phyloP scores from a whole-genome alignment of 1,140 invertebrate genomes.

The Elysia chlorotica region DNA sequence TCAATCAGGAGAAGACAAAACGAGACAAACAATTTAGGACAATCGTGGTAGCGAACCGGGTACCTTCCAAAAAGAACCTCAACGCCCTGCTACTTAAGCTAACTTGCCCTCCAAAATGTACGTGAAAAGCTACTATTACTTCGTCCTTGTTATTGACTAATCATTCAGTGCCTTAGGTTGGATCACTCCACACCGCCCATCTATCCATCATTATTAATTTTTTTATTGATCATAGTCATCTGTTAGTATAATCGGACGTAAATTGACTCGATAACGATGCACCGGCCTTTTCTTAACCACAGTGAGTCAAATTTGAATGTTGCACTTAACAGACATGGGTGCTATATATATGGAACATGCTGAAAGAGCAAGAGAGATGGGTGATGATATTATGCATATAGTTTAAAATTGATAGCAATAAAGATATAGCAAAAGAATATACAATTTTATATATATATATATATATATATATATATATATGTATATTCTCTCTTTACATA shows the following conservation, averaged over 20 bases:
- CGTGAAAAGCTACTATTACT: too few relatives aligned
- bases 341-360: not conserved
- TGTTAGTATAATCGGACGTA: too few relatives aligned
- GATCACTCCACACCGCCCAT: too few relatives aligned
- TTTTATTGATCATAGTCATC: too few relatives aligned
- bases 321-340: not conserved
- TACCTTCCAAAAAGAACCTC: not conserved
- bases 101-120: too few relatives aligned
- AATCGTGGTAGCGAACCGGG: not conserved
- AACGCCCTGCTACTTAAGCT: not conserved
- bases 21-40: not conserved
- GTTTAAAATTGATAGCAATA: too few relatives aligned
- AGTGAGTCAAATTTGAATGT: not conserved
- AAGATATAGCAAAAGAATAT: too few relatives aligned
- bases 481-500: not conserved
- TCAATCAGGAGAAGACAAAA: not conserved
- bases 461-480: slow-evolving; percentile 11
- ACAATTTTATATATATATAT: not conserved
- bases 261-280: not conserved
- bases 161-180: too few relatives aligned
- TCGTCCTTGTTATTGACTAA: too few relatives aligned
- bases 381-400: too few relatives aligned
- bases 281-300: slow-evolving; percentile 2
- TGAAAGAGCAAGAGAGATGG: not conserved
- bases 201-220: too few relatives aligned